A percentile compares a stretch with the other conserved stretches of the same genome.
Evolutionary conservation across 2,888 invertebrate species (phyloP).

Genomic region (Epistrophe eligans): DNA sequence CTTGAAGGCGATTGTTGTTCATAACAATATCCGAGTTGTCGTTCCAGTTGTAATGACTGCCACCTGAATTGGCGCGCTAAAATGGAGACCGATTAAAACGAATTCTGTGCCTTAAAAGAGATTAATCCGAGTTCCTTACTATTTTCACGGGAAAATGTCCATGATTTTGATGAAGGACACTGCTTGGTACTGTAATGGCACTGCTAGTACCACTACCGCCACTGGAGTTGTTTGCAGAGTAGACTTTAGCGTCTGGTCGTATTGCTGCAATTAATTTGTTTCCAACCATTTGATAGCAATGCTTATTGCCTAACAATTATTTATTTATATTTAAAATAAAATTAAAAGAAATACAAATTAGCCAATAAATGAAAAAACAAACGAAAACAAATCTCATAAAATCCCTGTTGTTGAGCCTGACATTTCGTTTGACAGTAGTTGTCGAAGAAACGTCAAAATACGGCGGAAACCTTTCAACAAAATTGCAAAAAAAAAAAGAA

Average conservation of each 20-base stretch:
- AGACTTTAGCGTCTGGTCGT: slow-evolving; percentile 81
- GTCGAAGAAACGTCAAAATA: slow-evolving; percentile 50
- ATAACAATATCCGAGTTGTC: slow-evolving; percentile 44
- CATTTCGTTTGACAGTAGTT: slow-evolving; percentile 60
- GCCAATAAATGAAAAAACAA: slow-evolving; percentile 70
- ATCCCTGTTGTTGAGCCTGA: slow-evolving; percentile 44
- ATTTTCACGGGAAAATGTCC: slow-evolving; percentile 32
- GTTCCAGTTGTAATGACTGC: slow-evolving; percentile 28
- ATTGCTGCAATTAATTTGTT: slow-evolving; percentile 82
- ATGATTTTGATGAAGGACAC: slow-evolving; percentile 51
- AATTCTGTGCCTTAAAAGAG: neutral
- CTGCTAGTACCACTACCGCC: slow-evolving; percentile 19
- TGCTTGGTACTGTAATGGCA: neutral
- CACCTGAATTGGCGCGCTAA: slow-evolving; percentile 42
- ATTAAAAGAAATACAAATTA: slow-evolving; percentile 59
- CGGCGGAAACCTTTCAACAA: slow-evolving; percentile 58
- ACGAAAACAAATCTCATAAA: slow-evolving; percentile 61
- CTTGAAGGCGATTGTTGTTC: slow-evolving; percentile 62
- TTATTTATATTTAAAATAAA: slow-evolving; percentile 18
- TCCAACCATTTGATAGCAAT: slow-evolving; percentile 63
- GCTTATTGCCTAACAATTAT: slow-evolving; percentile 1
- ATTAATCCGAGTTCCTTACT: neutral
- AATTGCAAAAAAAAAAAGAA: slow-evolving; percentile 33
- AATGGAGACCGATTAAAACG: neutral
- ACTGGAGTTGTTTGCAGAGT: slow-evolving; percentile 69